Evolutionary conservation across 2,797 vertebrate species (phyloP).

Genomic region (Tympanoctomys barrerae): DNA sequence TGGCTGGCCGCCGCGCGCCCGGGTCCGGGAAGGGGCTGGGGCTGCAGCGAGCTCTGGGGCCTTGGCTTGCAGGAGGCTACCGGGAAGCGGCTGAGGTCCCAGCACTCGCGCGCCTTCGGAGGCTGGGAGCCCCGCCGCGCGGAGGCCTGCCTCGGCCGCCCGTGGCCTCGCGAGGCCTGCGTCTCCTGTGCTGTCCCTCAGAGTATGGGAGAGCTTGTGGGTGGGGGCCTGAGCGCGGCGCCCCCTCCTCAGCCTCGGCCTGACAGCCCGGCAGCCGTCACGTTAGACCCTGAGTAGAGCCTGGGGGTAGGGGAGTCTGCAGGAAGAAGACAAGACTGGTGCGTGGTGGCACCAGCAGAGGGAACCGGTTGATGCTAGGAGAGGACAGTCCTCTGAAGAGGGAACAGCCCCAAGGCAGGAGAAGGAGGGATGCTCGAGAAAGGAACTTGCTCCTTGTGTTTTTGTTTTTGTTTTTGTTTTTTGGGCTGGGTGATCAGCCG

Average conservation of each 20-base stretch:
- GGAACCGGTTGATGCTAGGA: slow-evolving; percentile 26
- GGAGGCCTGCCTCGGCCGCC: slow-evolving; percentile 53
- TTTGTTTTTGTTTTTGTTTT: background rate
- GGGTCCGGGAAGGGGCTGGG: background rate
- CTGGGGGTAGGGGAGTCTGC: background rate
- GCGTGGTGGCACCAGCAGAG: background rate
- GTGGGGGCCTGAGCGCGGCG: slow-evolving; percentile 38
- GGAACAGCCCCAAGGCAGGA: slow-evolving; percentile 50
- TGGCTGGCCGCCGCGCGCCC: background rate
- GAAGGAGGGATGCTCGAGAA: slow-evolving; percentile 49
- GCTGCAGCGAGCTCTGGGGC: background rate
- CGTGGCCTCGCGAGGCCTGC: slow-evolving; percentile 71
- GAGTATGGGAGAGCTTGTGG: background rate
- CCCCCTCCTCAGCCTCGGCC: background rate
- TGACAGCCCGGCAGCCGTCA: slow-evolving; percentile 67
- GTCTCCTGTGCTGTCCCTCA: background rate
- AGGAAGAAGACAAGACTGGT: slow-evolving; percentile 22
- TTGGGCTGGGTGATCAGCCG: slow-evolving; percentile 59
- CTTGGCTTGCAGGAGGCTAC: slow-evolving; percentile 23
- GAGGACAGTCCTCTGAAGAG: slow-evolving; percentile 43
- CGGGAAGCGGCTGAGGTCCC: background rate
- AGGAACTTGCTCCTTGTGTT: slow-evolving; percentile 22
- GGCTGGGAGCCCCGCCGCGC: background rate
- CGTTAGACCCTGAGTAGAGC: slow-evolving; percentile 38
- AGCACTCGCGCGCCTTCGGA: background rate